These are phyloP conservation scores for Hyposoter didymator DNA, from an alignment of 2,888 invertebrate species.

Conservation along the genomic window DNA sequence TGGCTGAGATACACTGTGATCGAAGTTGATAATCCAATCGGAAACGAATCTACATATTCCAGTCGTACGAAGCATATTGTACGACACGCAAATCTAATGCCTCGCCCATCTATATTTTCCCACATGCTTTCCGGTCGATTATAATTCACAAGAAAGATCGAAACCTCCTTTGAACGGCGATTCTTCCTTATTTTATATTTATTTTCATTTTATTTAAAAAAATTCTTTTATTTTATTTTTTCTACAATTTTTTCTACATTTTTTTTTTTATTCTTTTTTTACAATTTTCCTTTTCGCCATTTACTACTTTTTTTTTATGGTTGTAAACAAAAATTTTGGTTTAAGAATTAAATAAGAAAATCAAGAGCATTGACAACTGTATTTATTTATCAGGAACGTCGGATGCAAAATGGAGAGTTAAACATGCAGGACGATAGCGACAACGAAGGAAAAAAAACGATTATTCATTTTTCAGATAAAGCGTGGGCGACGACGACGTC, in stretches of 20 bases:
- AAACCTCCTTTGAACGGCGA: background rate
- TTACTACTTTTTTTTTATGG: background rate
- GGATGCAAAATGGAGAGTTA: no score
- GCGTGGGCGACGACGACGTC: no score
- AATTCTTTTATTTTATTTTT: background rate
- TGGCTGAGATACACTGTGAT: conserved; percentile 27
- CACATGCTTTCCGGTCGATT: conserved; percentile 14
- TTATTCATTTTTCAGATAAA: no score
- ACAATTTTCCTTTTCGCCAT: background rate
- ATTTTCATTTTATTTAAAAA: background rate
- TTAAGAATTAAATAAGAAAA: no score
- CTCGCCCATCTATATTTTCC: conserved; percentile 51
- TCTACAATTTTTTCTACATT: no score
- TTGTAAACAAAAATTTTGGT: background rate
- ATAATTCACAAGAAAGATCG: conserved; percentile 35
- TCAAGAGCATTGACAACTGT: no score
- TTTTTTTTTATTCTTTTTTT: background rate
- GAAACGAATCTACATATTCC: conserved; percentile 48
- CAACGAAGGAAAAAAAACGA: no score
- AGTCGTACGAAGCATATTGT: conserved; percentile 34
- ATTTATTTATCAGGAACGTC: no score
- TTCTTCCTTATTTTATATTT: background rate
- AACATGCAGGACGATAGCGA: no score
- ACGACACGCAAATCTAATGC: conserved; percentile 35
- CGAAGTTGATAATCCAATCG: conserved; percentile 49